Evolutionary conservation across 2,797 vertebrate species (phyloP).

Genomic region (Staurois parvus): DNA sequence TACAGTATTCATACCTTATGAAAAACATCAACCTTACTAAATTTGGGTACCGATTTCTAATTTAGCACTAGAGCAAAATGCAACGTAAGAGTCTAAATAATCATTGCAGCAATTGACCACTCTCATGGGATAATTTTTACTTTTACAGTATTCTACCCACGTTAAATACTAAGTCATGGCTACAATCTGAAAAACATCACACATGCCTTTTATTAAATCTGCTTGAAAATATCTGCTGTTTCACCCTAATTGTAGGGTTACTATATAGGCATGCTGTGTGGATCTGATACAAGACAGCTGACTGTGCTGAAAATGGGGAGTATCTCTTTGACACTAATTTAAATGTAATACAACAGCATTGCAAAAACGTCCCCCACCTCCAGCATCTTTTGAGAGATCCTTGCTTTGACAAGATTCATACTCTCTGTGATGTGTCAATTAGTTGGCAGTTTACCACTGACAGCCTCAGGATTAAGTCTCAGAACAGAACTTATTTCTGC

Average conservation of each 20-base stretch:
- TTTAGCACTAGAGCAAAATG: slow-evolving; percentile 9
- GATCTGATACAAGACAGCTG: slow-evolving; percentile 57
- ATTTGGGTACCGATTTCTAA: neutral
- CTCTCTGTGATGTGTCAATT: slow-evolving; percentile 63
- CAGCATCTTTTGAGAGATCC: slow-evolving; percentile 58
- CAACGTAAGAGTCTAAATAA: slow-evolving; percentile 33
- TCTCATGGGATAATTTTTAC: slow-evolving; percentile 5
- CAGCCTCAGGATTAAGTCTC: slow-evolving; percentile 63
- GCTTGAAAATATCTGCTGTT: slow-evolving; percentile 49
- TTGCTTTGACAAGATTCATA: slow-evolving; percentile 63
- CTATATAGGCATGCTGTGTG: slow-evolving; percentile 44
- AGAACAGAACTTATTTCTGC: slow-evolving; percentile 62
- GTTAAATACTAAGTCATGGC: slow-evolving; percentile 33
- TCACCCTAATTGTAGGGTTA: slow-evolving; percentile 50
- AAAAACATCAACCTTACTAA: slow-evolving; percentile 17
- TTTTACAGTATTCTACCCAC: slow-evolving; percentile 32
- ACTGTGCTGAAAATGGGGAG: slow-evolving; percentile 55
- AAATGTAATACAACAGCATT: slow-evolving; percentile 60
- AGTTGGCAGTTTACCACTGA: slow-evolving; percentile 64
- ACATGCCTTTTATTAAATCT: slow-evolving; percentile 39
- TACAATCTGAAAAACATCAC: slow-evolving; percentile 12
- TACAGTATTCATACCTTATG: neutral
- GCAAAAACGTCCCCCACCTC: slow-evolving; percentile 56
- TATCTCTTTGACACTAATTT: slow-evolving; percentile 62
- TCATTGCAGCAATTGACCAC: slow-evolving; percentile 22